A percentile compares a stretch with the other conserved stretches of the same genome.
These are phyloP conservation scores for Dicycla oo DNA, from an alignment of 2,888 invertebrate genomes.

Conservation along the genomic window DNA sequence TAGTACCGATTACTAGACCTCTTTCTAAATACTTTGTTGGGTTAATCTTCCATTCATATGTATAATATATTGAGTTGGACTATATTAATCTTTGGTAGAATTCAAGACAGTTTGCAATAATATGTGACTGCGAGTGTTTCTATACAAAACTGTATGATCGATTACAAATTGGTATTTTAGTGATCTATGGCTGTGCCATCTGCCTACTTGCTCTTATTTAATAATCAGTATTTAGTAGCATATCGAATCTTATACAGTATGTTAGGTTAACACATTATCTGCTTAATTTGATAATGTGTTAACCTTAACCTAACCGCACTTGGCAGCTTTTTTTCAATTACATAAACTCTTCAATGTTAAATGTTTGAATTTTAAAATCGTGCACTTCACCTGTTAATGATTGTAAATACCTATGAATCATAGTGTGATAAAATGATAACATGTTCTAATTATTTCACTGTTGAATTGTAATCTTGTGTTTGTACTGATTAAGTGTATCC, in stretches of 20 bases:
- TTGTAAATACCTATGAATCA: slow-evolving; percentile 18
- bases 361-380: slow-evolving; percentile 9
- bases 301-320: too few species aligned
- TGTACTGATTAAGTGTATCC: slow-evolving; percentile 14
- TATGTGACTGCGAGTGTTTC: neutral
- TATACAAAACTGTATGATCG: neutral
- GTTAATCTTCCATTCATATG: neutral
- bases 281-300: too few species aligned
- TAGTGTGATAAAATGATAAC: slow-evolving; percentile 28
- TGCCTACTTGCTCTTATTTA: too few species aligned
- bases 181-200: neutral
- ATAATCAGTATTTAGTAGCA: too few species aligned
- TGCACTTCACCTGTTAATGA: slow-evolving; percentile 6
- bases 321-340: too few species aligned
- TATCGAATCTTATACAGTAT: too few species aligned
- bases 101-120: neutral
- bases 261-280: too few species aligned
- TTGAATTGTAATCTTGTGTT: slow-evolving; percentile 17
- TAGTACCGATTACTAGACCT: slow-evolving; percentile 13
- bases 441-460: slow-evolving; percentile 28
- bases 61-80: neutral
- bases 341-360: neutral
- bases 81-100: neutral
- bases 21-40: neutral
- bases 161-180: neutral